A percentile compares a stretch with the other conserved stretches of the same genome.
These are phyloP conservation scores for Pipistrellus nathusii DNA, from an alignment of 2,797 vertebrate species.

Conservation along the genomic window DNA sequence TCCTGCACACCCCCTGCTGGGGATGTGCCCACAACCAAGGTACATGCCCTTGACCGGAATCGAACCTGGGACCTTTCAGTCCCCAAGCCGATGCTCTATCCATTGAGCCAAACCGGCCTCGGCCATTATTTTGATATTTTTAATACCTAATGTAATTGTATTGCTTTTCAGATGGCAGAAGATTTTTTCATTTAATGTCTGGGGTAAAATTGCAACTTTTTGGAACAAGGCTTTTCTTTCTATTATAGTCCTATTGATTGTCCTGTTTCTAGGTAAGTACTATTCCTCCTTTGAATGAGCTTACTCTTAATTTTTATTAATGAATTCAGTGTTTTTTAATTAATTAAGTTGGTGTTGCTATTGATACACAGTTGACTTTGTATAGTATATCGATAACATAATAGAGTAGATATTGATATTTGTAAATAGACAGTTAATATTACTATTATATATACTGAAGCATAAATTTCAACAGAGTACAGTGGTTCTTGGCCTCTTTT, in stretches of 20 bases:
- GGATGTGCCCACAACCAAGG: too few relatives aligned
- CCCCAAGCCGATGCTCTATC: too few relatives aligned
- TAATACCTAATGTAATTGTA: conserved; percentile 54
- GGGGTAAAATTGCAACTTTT: conserved; percentile 93
- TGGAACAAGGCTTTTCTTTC: conserved; percentile 97
- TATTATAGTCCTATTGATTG: conserved; percentile 94
- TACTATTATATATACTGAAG: background rate
- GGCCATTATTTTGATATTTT: conserved; percentile 24
- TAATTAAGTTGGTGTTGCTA: background rate
- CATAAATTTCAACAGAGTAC: background rate
- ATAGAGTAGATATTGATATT: background rate
- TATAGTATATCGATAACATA: background rate
- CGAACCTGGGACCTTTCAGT: too few relatives aligned
- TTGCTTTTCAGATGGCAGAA: conserved; percentile 93
- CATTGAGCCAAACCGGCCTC: too few relatives aligned
- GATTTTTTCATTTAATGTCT: conserved; percentile 93
- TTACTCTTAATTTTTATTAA: conserved; percentile 5
- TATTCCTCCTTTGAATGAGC: conserved; percentile 45
- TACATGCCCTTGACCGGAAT: too few relatives aligned
- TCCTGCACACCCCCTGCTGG: too few relatives aligned
- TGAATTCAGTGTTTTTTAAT: conserved; percentile 36
- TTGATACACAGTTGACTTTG: background rate
- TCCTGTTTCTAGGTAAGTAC: conserved; percentile 96
- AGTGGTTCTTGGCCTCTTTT: conserved; percentile 50
- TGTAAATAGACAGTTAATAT: background rate